Conservation (phyloP, 2,888 invertebrate genomes). For the Dynastes grantii region DNA sequence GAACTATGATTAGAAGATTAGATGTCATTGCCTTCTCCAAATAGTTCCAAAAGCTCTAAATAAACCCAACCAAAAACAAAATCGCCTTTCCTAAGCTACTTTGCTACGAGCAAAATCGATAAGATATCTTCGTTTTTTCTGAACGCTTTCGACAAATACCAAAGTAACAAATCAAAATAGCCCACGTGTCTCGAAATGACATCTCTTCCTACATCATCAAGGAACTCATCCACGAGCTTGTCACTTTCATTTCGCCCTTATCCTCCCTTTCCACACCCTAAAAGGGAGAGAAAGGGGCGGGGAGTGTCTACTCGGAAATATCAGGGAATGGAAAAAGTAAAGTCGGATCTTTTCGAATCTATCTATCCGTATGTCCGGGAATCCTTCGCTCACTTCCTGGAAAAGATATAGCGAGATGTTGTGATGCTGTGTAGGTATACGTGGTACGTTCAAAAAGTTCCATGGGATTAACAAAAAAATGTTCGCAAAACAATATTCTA, state of each 20-base stretch:
- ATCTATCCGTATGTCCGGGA: slow-evolving; percentile 5
- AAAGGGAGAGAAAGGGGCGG: not conserved
- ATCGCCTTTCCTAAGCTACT: no score
- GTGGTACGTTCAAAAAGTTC: not conserved
- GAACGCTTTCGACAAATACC: no score
- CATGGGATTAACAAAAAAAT: no score
- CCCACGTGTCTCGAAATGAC: not conserved
- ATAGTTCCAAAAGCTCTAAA: no score
- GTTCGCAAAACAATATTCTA: no score
- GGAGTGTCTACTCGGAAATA: not conserved
- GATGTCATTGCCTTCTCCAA: no score
- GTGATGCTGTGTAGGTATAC: not conserved
- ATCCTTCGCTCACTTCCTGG: not conserved
- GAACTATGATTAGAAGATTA: no score
- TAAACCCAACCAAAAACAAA: no score
- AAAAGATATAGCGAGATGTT: not conserved
- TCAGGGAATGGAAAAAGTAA: not conserved
- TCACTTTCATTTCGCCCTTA: slow-evolving; percentile 6
- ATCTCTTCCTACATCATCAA: not conserved
- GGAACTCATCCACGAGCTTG: not conserved
- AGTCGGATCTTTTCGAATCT: not conserved
- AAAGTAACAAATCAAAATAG: slow-evolving; percentile 1
- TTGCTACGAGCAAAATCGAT: no score
- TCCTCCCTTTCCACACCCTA: not conserved
- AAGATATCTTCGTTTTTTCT: no score